Evolutionary conservation across 2,888 invertebrate species (phyloP), one percentile per base, ranked within the genome.

Genomic region (Eumerus sabulonum): DNA sequence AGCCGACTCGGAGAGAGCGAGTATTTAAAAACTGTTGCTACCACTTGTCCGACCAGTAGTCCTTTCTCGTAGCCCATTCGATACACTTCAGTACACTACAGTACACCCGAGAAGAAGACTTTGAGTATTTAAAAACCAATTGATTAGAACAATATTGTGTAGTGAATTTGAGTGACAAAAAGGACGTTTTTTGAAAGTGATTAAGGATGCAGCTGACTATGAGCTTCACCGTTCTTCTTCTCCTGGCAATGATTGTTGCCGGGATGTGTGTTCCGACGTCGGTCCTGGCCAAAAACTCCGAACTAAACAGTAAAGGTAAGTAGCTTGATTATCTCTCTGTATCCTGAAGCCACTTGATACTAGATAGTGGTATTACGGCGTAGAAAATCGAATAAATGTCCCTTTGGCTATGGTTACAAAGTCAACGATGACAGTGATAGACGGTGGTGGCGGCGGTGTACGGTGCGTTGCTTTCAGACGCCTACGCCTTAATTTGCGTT

Each of bases 221-320:
- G 42, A 64, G 64, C 51, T 74, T 74, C 48, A 56, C 51, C 16
- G 45, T 66, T 16, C 14, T 71, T 9, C 47, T 86, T 67, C 64
- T 84, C n/a, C 62, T 85, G 81, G 79, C 85, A 16, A 60, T 86
- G 81, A 56, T 87, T 82, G 83, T 83, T 70, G 83, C 83, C 82
- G 86, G 84, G 82, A 85, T 84, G 82, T 87, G 88, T 40, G 87
- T 88, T 81, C 88, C 88, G 77, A 85, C 88, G 79, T 88, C 89
- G 72, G 88, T 88, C 59, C 82, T 88, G 60, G 88, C 87, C 76
- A 88, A 88, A 82, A 86, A 88, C 66, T 85, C 87, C 4, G 87
- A 88, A 82, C 82, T 88, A 17, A 84, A 77, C 71, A 83, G 76
- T 82, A 83, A 83, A 76, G 83, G 83, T 83, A 72, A 82, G 83